These are phyloP conservation scores for Cotesia glomerata DNA, from an alignment of 1,140 invertebrate genomes.

Conservation along the genomic window DNA sequence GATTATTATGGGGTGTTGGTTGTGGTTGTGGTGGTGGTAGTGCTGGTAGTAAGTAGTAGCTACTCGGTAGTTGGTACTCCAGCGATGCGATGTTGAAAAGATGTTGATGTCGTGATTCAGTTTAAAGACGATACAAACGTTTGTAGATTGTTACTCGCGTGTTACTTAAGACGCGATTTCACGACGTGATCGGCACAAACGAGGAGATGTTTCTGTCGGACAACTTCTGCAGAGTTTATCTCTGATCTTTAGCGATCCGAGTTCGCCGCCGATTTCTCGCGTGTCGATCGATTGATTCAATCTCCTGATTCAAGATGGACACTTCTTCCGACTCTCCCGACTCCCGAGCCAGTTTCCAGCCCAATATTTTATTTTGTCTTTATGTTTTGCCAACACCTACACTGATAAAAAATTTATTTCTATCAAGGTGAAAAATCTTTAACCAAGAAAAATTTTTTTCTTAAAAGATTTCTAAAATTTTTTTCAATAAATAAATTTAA, in stretches of 20 bases:
- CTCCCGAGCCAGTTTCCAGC: neutral
- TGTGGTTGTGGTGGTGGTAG: too few species aligned
- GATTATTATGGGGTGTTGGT: too few species aligned
- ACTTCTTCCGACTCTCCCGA: neutral
- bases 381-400: neutral
- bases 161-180: constrained; percentile 38
- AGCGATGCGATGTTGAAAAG: neutral
- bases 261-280: constrained; percentile 34
- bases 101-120: constrained; percentile 1
- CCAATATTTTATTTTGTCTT: neutral
- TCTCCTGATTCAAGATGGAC: constrained; percentile 9
- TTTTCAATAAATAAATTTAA: too few species aligned
- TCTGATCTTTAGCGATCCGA: constrained; percentile 46
- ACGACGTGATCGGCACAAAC: constrained; percentile 52
- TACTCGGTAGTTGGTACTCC: too few species aligned
- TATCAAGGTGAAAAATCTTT: too few species aligned
- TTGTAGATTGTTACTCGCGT: constrained; percentile 31
- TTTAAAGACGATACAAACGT: neutral
- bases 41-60: too few species aligned
- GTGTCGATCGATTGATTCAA: constrained; percentile 35
- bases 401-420: neutral
- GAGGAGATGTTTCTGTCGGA: constrained; percentile 50
- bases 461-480: too few species aligned
- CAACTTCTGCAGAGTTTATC: constrained; percentile 42
- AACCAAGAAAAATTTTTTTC: too few species aligned